Base-by-base conservation (phyloP, 2,113 vertebrate genomes). In the Neoarius graeffei region DNA sequence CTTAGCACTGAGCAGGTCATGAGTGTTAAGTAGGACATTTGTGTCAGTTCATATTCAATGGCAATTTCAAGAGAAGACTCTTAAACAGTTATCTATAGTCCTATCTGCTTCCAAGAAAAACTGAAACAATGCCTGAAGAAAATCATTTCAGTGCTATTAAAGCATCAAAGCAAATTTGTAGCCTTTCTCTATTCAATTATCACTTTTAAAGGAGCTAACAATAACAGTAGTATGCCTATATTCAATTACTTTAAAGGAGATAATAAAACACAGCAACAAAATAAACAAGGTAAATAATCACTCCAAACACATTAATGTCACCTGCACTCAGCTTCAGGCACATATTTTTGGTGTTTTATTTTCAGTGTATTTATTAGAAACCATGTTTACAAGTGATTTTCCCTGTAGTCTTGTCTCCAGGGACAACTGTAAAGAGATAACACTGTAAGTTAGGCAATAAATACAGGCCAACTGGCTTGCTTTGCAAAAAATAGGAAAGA, bases 391-490 rank as follows among this genome's bases (percentile, higher is more conserved):
- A 71, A 86, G 71, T 87, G 66, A 17, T 60, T 59, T 85, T 48
- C 64, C 79, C 42, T 48, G 17, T 71, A 35, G 57, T 42, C 35
- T 79, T 73, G 13, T 81, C 59, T 52, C 76, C n/a, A 66, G 62
- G 60, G 85, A 76, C 80, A 30, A 83, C 76, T 89, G 48, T 77
- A 52, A 81, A 83, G 27, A 89, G 57, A 89, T 60, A 85, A 81
- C 69, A 85, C 10, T 56, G 79, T n/a, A 59, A 77, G 66, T n/a
- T 85, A 74, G 81, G 27, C 52, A 82, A 86, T 74, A 71, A 81
- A 91, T 89, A 62, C 82, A 81, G 84, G 88, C 79, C 88, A 89
- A 89, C 86, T 89, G 90, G 86, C 48, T 80, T 20, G 52, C 54
- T 74, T 84, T 84, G 73, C 81, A 84, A 86, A 86, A 86, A 73